These are phyloP conservation scores for Micronycteris hirsuta DNA, from an alignment of 2,113 vertebrate species.

Conservation along the genomic window DNA sequence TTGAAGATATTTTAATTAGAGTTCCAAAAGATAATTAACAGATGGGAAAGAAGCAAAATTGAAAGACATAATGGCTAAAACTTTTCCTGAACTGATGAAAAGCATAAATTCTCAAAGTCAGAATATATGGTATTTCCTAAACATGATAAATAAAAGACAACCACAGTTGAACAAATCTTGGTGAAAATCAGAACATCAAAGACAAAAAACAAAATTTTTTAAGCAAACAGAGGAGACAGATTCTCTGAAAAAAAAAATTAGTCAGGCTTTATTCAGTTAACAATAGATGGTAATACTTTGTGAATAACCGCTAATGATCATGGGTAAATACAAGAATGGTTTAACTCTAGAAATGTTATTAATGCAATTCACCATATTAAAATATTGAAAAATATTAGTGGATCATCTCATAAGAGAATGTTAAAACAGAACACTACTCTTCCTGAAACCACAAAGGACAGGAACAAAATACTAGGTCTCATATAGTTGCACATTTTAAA, in stretches of 20 bases:
- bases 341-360: neutral
- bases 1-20: neutral
- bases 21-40: neutral
- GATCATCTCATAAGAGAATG: neutral
- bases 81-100: neutral
- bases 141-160: neutral
- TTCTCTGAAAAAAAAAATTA: neutral
- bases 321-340: neutral
- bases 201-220: neutral
- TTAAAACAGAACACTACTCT: neutral
- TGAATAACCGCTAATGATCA: neutral
- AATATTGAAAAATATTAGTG: neutral
- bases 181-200: neutral
- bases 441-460: neutral
- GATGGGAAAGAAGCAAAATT: neutral
- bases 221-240: neutral
- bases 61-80: neutral
- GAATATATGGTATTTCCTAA: neutral
- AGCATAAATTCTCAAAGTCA: neutral
- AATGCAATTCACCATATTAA: neutral
- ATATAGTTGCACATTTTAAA: neutral
- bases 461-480: neutral
- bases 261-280: neutral
- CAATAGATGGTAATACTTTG: neutral
- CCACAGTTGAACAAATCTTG: neutral